phyloP scores from a whole-genome alignment of 2,888 invertebrate species.

The Rhaphigaster nebulosa region DNA sequence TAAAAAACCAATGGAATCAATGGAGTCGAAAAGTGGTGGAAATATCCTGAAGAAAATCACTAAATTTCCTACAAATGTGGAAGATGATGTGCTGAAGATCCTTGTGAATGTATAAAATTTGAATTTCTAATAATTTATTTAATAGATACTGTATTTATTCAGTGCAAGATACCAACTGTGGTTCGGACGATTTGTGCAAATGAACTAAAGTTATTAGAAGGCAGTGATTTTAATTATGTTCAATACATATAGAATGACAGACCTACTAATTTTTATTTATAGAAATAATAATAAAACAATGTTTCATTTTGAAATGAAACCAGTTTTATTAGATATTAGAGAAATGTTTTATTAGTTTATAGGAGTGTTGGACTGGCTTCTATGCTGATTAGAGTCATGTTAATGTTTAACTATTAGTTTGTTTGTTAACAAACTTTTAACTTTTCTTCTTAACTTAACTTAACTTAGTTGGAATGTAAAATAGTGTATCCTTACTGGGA shows the following conservation, averaged over 20 bases:
- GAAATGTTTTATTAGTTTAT: no score
- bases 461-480: no score
- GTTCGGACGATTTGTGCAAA: background rate
- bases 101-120: background rate
- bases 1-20: background rate
- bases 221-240: background rate
- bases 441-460: no score
- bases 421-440: no score
- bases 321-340: no score
- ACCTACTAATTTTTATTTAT: background rate
- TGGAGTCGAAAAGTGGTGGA: background rate
- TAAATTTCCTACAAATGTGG: background rate
- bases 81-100: background rate
- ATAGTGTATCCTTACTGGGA: no score
- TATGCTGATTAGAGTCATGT: no score
- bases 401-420: no score
- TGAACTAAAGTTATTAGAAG: background rate
- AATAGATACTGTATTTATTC: background rate
- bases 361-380: no score
- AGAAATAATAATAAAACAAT: background rate
- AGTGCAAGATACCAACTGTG: background rate
- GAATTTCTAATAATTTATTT: background rate
- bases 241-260: background rate
- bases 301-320: no score
- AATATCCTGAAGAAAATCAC: background rate